Base-by-base conservation (phyloP, 1,140 invertebrate genomes). In the Papilio dardanus region DNA sequence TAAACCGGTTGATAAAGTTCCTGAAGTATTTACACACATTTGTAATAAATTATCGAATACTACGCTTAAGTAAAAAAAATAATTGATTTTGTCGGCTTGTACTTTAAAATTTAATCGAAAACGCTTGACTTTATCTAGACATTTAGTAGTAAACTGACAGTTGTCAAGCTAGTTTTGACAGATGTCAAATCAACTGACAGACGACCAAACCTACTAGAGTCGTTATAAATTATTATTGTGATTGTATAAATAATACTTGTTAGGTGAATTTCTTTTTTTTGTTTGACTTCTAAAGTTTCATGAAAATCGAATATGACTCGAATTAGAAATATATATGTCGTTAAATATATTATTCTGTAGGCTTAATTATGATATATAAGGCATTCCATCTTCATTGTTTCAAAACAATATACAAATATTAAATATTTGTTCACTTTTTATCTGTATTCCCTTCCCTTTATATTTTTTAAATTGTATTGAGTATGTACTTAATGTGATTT, bases 1-100 rank as follows among this genome's bases (percentile, higher is more conserved):
- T 74, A 85, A 83, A 19, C 76, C 74, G 19, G 71, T 79, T 68
- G 76, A 84, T 1, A 88, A 84, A 75, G 37, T 87, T 16, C 84
- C 89, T 6, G 81, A 78, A 28, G 75, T 90, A 7, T 88, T 91
- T 77, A 83, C 79, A 68, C 84, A 82, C 65, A 79, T 92, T 40
- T 84, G 80, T 65, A 84, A 78, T 40, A 92, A 90, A 79, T 77
- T 88, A 21, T 80, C 87, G 31, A 75, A 86, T 62, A 83, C 77
- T 68, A 81, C 81, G 12, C 19, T 81, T 19, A 84, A 75, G 54
- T 85, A 77, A 83, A 74, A 76, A 67, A 67, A 21, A 10, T 24
- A 24, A 3, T 19, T 50, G 0, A 50, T 58, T 58, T 24, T 12
- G 8, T 24, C 50, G 21, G 50, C 21, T 12, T 58, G 21, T 28